Percentiles rank a stretch among this genome's conserved stretches.
These are phyloP conservation scores for Tetramorium simillimum DNA, from an alignment of 1,140 invertebrate species.

Conservation along the genomic window DNA sequence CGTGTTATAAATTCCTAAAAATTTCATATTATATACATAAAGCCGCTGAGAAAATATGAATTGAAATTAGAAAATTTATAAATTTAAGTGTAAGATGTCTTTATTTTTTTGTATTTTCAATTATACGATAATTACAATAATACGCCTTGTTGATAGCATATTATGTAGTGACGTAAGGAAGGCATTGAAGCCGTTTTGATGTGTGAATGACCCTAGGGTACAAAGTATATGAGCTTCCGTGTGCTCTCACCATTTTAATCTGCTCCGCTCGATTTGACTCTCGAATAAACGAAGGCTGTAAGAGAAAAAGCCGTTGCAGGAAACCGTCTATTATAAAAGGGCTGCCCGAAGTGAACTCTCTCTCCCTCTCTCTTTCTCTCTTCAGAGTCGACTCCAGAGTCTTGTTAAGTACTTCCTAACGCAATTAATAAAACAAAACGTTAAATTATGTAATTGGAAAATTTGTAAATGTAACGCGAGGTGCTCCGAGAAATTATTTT, in stretches of 20 bases:
- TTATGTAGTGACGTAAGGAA: not conserved
- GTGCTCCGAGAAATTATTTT: not conserved
- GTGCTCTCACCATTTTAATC: conserved; percentile 56
- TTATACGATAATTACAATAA: not conserved
- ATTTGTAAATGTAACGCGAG: not conserved
- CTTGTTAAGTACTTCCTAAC: not conserved
- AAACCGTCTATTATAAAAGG: conserved; percentile 51
- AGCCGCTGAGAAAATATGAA: not conserved
- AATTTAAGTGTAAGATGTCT: not conserved
- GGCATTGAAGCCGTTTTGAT: not conserved
- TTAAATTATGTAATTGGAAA: not conserved
- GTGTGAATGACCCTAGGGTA: conserved; percentile 40
- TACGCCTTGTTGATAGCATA: not conserved
- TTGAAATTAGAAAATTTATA: not conserved
- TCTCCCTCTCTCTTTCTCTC: not conserved
- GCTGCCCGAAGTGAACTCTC: conserved; percentile 8
- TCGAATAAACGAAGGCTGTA: conserved; percentile 53
- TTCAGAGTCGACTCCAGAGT: not conserved
- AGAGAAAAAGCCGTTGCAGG: conserved; percentile 55
- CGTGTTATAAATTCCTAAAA: not conserved
- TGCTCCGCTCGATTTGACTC: conserved; percentile 51
- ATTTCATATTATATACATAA: not conserved
- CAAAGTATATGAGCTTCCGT: conserved; percentile 49
- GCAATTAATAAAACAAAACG: conserved; percentile 22
- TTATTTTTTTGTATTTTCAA: not conserved